Base-by-base conservation (phyloP, 2,113 vertebrate genomes). In the Seriola dumerili region DNA sequence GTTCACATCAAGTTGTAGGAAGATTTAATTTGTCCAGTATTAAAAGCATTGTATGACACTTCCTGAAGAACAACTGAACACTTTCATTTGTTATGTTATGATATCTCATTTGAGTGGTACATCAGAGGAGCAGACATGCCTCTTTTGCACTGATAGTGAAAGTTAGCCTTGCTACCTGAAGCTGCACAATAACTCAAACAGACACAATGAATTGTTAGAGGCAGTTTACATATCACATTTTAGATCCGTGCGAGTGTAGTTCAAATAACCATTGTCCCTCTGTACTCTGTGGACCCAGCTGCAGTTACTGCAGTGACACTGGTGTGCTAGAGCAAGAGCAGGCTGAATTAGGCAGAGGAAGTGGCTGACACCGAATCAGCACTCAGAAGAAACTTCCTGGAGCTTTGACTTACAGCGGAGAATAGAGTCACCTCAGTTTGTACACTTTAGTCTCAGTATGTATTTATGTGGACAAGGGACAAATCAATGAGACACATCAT, bases 91-190 rank as follows among this genome's bases (percentile, higher is more conserved):
- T 29, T 29, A 29, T 29, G 29, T 2, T 29, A 29, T 29, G 29
- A 55, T 17, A 21, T 59, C 59, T 73, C 62, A 76, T 80, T 73
- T 67, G 62, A 80, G 14, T 48, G 73, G 17, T n/a, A 42, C 29
- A n/a, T 74, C 17, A 80, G 72, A 83, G 16, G 32, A 66, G 69
- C 76, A 40, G 58, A 52, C 11, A 12, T 4, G 11, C 36, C 25
- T 61, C 62, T 79, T 44, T 54, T 69, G 54, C 8, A 23, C 21
- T 34, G 68, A 80, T 19, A 44, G 42, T 32, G 32, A 50, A 5
- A 46, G 40, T 21, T 29, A 29, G 29, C 29, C 29, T 29, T 17
- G 25, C 72, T 67, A 64, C 32, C 58, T 65, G 36, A 67, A 59
- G 21, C 62, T 62, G n/a, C 8, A 42, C 40, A 77, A 46, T 21